Evolutionary conservation across 2,113 vertebrate genomes (phyloP), one percentile per base, ranked within the genome.

Genomic region (Collichthys lucidus): DNA sequence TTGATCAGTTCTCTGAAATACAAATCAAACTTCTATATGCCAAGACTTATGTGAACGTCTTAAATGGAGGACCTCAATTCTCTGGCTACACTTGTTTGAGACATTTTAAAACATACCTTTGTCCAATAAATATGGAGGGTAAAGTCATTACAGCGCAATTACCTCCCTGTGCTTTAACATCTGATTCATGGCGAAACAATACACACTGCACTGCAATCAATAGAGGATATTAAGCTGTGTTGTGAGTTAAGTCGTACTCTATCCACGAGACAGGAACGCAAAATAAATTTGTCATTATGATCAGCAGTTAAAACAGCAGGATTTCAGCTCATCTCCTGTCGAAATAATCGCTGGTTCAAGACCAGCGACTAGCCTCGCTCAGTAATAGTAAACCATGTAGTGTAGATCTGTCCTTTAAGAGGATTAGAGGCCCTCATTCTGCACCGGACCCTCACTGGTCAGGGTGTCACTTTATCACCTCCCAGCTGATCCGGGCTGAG

Each of bases 391-490:
- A 63, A 72, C 29, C 74, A 67, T 44, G 62, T 65, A 31, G 74
- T 56, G 56, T 80, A 77, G 86, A 77, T 85, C 86, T 88, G 79
- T 80, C 69, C 79, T 78, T 61, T 92, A 92, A 93, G 93, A 91
- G 89, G 93, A 94, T 94, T 94, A 91, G n/a, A 71, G 53, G 61
- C 74, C 74, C 46, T 85, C 20, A 0, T 64, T 64, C 29, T 53
- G n/a, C 79, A 83, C 31, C 31, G 42, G 77, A 65, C 77, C 86
- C 24, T 20, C 77, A 17, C 52, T 83, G 85, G 88, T 83, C 86
- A 87, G 82, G 74, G 92, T 92, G 89, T 93, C 87, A 88, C 82
- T 88, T 92, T 86, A 89, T 91, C 90, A 91, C 89, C 84, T 90
- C 80, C 76, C 16, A n/a, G 73, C 79, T 92, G 83, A 93, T 91